phyloP scores from a whole-genome alignment of 2,797 vertebrate species.

The Myioborus melanocephalus region DNA sequence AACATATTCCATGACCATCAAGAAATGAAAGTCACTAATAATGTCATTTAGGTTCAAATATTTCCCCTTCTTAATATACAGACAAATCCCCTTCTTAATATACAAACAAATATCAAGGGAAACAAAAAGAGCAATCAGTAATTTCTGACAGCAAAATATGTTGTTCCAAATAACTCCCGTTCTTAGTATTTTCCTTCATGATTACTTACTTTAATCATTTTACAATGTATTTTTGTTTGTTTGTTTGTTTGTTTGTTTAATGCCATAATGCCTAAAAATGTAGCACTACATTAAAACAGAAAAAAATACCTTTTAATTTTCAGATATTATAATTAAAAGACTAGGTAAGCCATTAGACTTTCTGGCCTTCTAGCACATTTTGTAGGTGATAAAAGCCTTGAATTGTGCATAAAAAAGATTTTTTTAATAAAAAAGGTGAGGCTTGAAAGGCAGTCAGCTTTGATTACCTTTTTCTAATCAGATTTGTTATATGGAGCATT shows the following conservation, averaged over 20 bases:
- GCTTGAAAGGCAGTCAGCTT: background rate
- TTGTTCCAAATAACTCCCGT: background rate
- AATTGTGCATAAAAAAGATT: background rate
- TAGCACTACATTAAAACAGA: background rate
- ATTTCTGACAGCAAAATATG: background rate
- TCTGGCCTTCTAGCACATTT: background rate
- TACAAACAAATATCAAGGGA: background rate
- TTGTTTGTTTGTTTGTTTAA: background rate
- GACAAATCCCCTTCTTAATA: background rate
- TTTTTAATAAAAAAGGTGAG: background rate
- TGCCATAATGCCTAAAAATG: background rate
- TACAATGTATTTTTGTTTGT: background rate
- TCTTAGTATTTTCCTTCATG: background rate
- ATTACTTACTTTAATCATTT: background rate
- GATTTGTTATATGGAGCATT: background rate
- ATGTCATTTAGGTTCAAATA: background rate
- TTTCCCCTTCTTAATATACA: background rate
- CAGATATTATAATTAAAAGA: background rate
- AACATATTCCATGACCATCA: background rate
- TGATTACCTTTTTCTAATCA: background rate
- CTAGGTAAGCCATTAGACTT: background rate
- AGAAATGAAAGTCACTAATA: background rate
- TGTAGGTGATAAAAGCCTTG: background rate
- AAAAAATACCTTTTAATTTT: background rate
- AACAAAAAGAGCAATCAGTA: background rate